Percentiles rank a stretch among this genome's conserved stretches.
phyloP scores from a whole-genome alignment of 1,140 invertebrate species.

The Dolichoris vasculosae region DNA sequence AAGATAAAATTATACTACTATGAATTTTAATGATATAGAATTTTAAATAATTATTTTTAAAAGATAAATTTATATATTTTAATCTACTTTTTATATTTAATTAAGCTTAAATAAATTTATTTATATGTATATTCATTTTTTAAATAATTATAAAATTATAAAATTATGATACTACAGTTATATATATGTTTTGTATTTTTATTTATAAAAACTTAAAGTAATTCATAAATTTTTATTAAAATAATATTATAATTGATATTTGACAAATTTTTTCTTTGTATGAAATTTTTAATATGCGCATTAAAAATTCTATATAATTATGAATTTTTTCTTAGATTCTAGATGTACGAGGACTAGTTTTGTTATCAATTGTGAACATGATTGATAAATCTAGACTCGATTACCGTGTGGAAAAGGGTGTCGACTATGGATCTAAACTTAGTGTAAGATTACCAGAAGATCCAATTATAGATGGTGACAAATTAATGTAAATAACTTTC shows the following conservation, averaged over 20 bases:
- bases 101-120: no score
- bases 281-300: not conserved
- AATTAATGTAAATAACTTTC: constrained; percentile 54
- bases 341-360: constrained; percentile 83
- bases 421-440: constrained; percentile 86
- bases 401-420: constrained; percentile 78
- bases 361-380: constrained; percentile 77
- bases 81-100: no score
- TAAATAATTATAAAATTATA: no score
- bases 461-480: constrained; percentile 56
- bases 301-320: constrained; percentile 77
- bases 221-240: not conserved
- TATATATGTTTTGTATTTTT: no score
- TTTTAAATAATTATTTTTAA: no score
- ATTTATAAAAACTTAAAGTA: not conserved
- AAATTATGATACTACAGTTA: no score
- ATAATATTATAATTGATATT: not conserved
- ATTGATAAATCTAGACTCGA: constrained; percentile 77
- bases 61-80: no score
- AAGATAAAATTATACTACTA: no score
- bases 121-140: no score
- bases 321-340: constrained; percentile 78
- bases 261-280: not conserved
- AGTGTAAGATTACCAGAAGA: constrained; percentile 80
- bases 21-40: no score